Evolutionary conservation across 2,888 invertebrate genomes (phyloP).

Genomic region (Mechanitis messenoides): DNA sequence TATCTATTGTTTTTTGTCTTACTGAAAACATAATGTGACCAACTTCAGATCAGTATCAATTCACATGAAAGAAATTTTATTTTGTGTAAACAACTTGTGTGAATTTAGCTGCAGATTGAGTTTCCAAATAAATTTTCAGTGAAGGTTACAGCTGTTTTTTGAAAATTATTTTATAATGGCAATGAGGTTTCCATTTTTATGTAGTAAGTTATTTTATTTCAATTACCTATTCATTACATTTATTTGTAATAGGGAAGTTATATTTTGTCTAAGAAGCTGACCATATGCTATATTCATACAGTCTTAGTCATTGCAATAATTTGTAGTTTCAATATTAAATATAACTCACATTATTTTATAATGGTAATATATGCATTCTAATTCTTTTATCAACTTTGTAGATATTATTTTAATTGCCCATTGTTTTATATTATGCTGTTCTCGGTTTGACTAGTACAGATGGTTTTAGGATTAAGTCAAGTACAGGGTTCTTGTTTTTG

Average conservation of each 20-base stretch:
- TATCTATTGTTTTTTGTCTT: conserved; percentile 36
- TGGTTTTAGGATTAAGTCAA: no score
- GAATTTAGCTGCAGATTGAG: conserved; percentile 56
- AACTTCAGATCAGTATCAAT: conserved; percentile 55
- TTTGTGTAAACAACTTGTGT: conserved; percentile 38
- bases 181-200: conserved; percentile 57
- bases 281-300: no score
- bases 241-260: background rate
- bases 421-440: no score
- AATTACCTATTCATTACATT: conserved; percentile 1
- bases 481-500: no score
- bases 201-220: conserved; percentile 46
- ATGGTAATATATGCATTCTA: no score
- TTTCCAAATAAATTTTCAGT: conserved; percentile 53
- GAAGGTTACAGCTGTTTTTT: conserved; percentile 45
- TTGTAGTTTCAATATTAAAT: no score
- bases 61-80: conserved; percentile 34
- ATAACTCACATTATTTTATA: no score
- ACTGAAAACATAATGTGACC: conserved; percentile 36
- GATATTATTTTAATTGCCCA: no score
- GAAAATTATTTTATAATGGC: conserved; percentile 26
- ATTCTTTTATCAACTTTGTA: no score
- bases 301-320: no score
- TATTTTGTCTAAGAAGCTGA: background rate
- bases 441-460: no score